phyloP scores from a whole-genome alignment of 2,888 invertebrate species.

The Eristalis intricaria region DNA sequence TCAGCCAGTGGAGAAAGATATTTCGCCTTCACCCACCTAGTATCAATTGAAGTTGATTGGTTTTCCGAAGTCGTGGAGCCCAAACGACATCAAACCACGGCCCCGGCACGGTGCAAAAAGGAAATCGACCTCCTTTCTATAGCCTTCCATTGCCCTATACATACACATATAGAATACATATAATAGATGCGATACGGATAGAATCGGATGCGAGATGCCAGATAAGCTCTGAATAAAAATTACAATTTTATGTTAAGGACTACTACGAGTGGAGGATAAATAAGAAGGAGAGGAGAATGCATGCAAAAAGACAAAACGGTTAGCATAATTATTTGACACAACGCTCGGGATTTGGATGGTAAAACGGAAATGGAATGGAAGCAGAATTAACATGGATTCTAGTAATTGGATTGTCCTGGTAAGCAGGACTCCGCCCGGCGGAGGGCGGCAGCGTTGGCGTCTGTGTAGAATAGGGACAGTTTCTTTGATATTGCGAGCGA shows the following conservation, averaged over 20 bases:
- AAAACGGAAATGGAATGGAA: slow-evolving; percentile 39
- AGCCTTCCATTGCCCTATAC: not conserved
- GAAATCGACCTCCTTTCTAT: slow-evolving; percentile 44
- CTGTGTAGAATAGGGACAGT: not conserved
- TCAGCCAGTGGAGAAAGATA: slow-evolving; percentile 19
- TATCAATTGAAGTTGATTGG: slow-evolving; percentile 71
- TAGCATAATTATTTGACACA: slow-evolving; percentile 71
- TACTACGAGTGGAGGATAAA: slow-evolving; percentile 5
- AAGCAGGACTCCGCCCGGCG: not conserved
- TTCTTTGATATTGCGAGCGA: slow-evolving; percentile 20
- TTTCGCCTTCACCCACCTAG: slow-evolving; percentile 62
- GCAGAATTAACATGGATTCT: slow-evolving; percentile 68
- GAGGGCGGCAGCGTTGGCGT: not conserved
- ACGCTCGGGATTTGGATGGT: slow-evolving; percentile 71
- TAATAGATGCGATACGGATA: slow-evolving; percentile 38
- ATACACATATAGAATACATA: not conserved
- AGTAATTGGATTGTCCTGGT: slow-evolving; percentile 65
- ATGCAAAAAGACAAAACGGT: slow-evolving; percentile 61
- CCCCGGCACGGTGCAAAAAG: not conserved
- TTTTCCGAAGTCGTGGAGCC: slow-evolving; percentile 42
- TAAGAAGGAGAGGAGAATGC: slow-evolving; percentile 44
- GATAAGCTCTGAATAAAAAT: slow-evolving; percentile 72
- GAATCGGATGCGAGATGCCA: slow-evolving; percentile 61
- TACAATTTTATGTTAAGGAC: slow-evolving; percentile 66
- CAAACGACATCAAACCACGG: slow-evolving; percentile 12